Conservation (phyloP, 2,113 vertebrate species). For the Nettapus auritus region DNA sequence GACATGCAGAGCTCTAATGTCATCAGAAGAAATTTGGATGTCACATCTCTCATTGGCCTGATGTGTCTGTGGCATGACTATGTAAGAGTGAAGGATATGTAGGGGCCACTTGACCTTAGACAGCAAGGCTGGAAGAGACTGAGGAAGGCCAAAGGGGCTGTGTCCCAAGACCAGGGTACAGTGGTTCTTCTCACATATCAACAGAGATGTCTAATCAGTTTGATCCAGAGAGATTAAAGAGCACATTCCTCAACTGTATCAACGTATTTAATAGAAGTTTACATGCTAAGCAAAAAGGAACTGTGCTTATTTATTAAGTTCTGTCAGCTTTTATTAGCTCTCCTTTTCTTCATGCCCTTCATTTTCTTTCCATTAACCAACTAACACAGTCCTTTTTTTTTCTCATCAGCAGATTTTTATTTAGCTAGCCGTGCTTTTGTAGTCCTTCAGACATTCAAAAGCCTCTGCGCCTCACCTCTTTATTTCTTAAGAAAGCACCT, state of each 20-base stretch:
- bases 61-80: background rate
- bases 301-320: background rate
- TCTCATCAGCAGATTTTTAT: background rate
- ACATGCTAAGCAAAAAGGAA: background rate
- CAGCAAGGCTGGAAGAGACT: background rate
- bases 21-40: background rate
- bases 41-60: background rate
- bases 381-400: background rate
- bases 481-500: background rate
- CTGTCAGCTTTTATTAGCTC: background rate
- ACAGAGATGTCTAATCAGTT: background rate
- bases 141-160: background rate
- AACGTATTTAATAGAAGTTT: background rate
- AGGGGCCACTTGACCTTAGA: background rate
- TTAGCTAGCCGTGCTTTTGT: conserved; percentile 3
- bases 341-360: conserved; percentile 8
- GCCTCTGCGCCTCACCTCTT: background rate
- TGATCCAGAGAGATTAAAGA: background rate
- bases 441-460: conserved; percentile 3
- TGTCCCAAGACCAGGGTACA: background rate
- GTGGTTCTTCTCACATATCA: background rate
- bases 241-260: background rate
- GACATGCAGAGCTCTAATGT: background rate
- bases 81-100: rapidly evolving
- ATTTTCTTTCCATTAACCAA: conserved; percentile 6